Evolutionary conservation across 2,888 invertebrate species (phyloP), one percentile per base, ranked within the genome.

Genomic region (Anticlea derivata): DNA sequence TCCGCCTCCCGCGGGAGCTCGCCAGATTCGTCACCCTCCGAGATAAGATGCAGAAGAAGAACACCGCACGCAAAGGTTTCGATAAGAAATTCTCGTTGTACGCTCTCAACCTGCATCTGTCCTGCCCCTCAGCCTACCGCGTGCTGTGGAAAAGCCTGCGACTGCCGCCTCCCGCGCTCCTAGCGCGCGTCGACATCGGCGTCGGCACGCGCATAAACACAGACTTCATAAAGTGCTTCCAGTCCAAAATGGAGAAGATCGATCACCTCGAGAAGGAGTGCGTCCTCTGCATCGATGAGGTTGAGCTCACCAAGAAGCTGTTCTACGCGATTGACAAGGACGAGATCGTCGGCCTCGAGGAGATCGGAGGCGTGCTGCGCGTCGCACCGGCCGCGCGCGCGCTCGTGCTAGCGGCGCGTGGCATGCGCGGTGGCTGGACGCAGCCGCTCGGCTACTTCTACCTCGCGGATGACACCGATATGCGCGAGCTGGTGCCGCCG

Each of bases 371-470:
- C 8, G 13, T 31, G 23, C 23, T 47, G 38, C 43, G 47, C 7
- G 23, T 10, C 11, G 43, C 33, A 34, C 38, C 52, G 7, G 52
- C 52, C 8, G 10, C 29, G 10, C 40, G 47, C 29, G 52, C 52
- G 8, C 34, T 52, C 0, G 2, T 52, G 33, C 24, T 52, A 33
- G 43, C 8, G 8, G 47, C 47, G 43, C 52, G 52, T 8, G 52
- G 33, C 8, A 17, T 35, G 8, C 31, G 33, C 12, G 43, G 20
- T 1, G 5, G 7, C 38, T 52, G 52, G 52, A 47, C 47, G 47
- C 52, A 52, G 43, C 52, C 52, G 24, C 47, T 52, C 24, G 52
- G 43, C 13, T 52, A 52, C 47, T 52, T 33, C 38, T 33, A 38
- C 27, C 52, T 52, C 7, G 47, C 47, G 1, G 31, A 29, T 7